Base-by-base conservation (phyloP, 2,797 vertebrate species). In the Holocentrus rufus region DNA sequence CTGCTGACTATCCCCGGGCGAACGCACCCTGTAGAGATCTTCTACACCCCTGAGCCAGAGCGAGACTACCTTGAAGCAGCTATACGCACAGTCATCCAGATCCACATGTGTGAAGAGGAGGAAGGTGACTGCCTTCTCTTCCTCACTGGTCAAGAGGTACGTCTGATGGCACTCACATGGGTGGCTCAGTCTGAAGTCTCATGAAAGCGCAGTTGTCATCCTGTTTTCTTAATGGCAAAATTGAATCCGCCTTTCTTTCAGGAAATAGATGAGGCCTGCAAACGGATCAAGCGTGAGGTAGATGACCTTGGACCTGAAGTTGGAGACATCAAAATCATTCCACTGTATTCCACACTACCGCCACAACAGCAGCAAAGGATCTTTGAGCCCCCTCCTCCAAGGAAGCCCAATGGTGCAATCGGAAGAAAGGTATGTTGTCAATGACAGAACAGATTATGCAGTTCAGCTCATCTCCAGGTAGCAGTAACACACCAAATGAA, bases 241-340 rank as follows among this genome's bases (percentile, higher is more conserved):
- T 25, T 34, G 6, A 63, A 63, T 6, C 3, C 18, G 42, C 15
- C 25, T 54, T 87, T n/a, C 7, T 61, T 72, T 39, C 82, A 99
- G 98, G 97, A 99, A 95, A 99, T 99, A 60, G 97, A 99, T 81
- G 98, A 99, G 90, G 98, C 98, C 49, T 99, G 98, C 87, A 99
- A 99, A 90, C 94, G 98, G 84, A 99, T 99, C 93, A 99, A 99
- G 80, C 95, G 98, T 22, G 98, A 99, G 88, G 97, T 99, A 8
- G 98, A 99, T 85, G 97, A 99, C 87, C 94, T 99, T 22, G 98
- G 98, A 42, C 98, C 98, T 61, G 98, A 99, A 88, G 98, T 99
- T 76, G 98, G 98, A 67, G 98, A 99, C 85, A 98, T 99, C 87
- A 99, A 99, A 94, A 99, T 99, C 94, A 99, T 99, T 94, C 98